phyloP scores from a whole-genome alignment of 2,113 vertebrate species.

The Actenoides lindsayi region DNA sequence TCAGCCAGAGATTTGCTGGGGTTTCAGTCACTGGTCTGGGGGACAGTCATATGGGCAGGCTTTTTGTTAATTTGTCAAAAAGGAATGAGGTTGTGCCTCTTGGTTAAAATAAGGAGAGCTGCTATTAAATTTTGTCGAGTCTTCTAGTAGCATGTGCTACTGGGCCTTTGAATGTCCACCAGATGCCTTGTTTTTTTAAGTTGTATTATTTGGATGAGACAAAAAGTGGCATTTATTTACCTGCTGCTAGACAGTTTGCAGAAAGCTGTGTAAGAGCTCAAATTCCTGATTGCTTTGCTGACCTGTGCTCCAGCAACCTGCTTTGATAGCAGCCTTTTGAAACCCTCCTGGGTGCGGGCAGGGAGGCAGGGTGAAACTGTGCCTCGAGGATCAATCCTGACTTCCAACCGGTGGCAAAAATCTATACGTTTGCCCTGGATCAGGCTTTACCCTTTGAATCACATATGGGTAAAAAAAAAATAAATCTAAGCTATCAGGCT shows the following conservation, averaged over 20 bases:
- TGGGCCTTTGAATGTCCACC: background rate
- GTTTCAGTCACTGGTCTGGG: background rate
- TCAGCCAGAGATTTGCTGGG: background rate
- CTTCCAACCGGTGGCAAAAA: background rate
- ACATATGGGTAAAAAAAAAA: too few species aligned
- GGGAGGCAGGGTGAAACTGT: background rate
- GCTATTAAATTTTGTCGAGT: background rate
- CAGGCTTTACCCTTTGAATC: background rate
- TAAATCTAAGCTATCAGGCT: background rate
- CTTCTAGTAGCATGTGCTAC: background rate
- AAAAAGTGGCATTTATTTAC: background rate
- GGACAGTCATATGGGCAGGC: background rate
- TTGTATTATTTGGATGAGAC: background rate
- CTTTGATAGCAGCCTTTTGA: background rate
- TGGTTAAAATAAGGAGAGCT: background rate
- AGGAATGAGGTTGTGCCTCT: background rate
- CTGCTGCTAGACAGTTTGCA: background rate
- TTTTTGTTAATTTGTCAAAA: background rate
- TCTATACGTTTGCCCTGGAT: rapidly evolving
- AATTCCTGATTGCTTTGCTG: background rate
- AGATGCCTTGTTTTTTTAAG: background rate
- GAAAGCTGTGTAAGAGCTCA: background rate
- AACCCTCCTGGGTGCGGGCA: background rate
- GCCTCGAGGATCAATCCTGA: background rate
- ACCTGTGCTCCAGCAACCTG: background rate